phyloP scores from a whole-genome alignment of 2,888 invertebrate genomes.

The Scotopteryx bipunctaria region DNA sequence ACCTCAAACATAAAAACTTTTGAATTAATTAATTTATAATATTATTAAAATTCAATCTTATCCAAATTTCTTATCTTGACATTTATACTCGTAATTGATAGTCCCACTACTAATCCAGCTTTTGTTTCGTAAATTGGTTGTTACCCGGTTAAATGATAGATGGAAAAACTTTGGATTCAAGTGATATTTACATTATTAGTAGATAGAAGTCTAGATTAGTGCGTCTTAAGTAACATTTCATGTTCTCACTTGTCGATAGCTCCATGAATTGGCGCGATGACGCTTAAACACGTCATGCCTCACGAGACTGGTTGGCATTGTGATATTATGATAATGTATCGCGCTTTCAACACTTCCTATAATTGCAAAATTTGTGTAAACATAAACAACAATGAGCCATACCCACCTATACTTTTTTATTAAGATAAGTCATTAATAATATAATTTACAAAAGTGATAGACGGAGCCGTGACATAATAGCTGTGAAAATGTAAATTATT shows the following conservation, averaged over 20 bases:
- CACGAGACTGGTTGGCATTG: slow-evolving; percentile 35
- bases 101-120: no score
- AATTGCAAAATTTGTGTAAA: slow-evolving; percentile 8
- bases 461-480: no score
- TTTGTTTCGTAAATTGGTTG: no score
- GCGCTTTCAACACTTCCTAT: slow-evolving; percentile 30
- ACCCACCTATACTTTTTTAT: no score
- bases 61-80: no score
- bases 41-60: no score
- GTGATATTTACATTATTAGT: not conserved
- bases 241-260: slow-evolving; percentile 7
- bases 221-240: not conserved
- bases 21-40: no score
- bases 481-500: no score
- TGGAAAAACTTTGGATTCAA: not conserved
- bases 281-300: slow-evolving; percentile 21
- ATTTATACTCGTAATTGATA: no score
- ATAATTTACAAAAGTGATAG: not conserved
- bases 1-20: no score
- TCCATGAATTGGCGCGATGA: slow-evolving; percentile 2
- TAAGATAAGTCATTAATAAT: not conserved
- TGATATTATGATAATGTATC: no score
- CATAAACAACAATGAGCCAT: slow-evolving; percentile 1
- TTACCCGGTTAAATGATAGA: not conserved
- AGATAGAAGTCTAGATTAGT: not conserved